phyloP scores from a whole-genome alignment of 2,113 vertebrate species.

The Lathamus discolor region DNA sequence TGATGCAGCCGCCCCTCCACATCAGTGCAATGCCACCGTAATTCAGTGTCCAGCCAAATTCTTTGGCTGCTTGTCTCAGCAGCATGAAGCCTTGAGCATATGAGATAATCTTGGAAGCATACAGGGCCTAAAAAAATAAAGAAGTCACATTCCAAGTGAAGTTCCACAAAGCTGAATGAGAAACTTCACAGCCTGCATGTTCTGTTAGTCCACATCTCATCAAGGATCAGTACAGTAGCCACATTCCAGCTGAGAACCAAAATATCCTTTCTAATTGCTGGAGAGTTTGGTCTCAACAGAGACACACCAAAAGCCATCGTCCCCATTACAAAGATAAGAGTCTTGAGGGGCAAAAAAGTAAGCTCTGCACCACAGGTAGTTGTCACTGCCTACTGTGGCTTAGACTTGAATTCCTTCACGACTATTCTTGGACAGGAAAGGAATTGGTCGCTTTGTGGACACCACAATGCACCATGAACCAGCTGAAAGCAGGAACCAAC shows the following conservation, averaged over 20 bases:
- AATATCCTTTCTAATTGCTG: background rate
- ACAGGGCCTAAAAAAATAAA: slow-evolving; percentile 83
- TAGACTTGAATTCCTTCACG: background rate
- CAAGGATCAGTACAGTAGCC: background rate
- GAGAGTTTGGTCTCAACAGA: background rate
- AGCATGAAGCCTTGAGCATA: slow-evolving; percentile 98
- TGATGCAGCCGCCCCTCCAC: slow-evolving; percentile 99
- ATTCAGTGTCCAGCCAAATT: slow-evolving; percentile 93
- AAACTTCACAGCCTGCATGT: background rate
- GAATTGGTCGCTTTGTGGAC: background rate
- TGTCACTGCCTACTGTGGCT: background rate
- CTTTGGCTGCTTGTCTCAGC: slow-evolving; percentile 89
- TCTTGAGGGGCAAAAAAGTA: background rate
- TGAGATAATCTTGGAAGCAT: slow-evolving; percentile 98
- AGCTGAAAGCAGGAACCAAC: background rate
- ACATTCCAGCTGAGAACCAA: background rate
- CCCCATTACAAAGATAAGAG: background rate
- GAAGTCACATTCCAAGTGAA: background rate
- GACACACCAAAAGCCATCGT: background rate
- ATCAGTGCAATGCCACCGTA: slow-evolving; percentile 95
- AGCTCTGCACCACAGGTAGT: background rate
- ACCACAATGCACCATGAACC: background rate
- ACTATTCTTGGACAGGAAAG: background rate
- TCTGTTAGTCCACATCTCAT: background rate
- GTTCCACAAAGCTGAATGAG: background rate